Conservation (phyloP, 2,888 invertebrate species). For the Xestia c-nigrum region DNA sequence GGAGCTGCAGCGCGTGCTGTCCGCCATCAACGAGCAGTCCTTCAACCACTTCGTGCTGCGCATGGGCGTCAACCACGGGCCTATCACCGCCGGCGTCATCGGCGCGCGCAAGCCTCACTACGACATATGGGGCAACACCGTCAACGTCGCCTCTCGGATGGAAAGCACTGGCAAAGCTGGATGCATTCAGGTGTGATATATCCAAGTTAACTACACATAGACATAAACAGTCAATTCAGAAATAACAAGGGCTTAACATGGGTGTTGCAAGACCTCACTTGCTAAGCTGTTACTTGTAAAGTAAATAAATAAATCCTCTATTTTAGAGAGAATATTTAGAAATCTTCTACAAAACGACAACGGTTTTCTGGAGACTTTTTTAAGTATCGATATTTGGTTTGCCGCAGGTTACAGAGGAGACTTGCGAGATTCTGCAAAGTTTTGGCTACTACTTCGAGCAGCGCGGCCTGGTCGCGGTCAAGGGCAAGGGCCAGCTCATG, state of each 20-base stretch:
- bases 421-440: constrained; percentile 95
- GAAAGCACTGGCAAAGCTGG: constrained; percentile 99
- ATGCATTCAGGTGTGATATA: constrained; percentile 94
- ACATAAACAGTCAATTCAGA: neutral
- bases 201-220: neutral
- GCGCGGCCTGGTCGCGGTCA: constrained; percentile 98
- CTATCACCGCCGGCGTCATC: constrained; percentile 98
- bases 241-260: neutral
- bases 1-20: constrained; percentile 96
- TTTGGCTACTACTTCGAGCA: constrained; percentile 98
- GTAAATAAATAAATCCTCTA: neutral
- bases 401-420: constrained; percentile 97
- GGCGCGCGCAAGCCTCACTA: constrained; percentile 98
- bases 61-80: constrained; percentile 98
- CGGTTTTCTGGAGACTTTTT: neutral
- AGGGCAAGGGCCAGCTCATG: constrained; percentile 99
- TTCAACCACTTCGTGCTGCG: constrained; percentile 98
- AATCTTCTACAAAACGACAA: neutral
- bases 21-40: constrained; percentile 98
- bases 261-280: neutral
- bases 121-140: constrained; percentile 99
- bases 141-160: constrained; percentile 99
- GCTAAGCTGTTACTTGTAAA: neutral
- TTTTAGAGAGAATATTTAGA: neutral
- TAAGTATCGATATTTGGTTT: neutral